Conservation (phyloP, 2,888 invertebrate species). For the Chydorus sphaericus region DNA sequence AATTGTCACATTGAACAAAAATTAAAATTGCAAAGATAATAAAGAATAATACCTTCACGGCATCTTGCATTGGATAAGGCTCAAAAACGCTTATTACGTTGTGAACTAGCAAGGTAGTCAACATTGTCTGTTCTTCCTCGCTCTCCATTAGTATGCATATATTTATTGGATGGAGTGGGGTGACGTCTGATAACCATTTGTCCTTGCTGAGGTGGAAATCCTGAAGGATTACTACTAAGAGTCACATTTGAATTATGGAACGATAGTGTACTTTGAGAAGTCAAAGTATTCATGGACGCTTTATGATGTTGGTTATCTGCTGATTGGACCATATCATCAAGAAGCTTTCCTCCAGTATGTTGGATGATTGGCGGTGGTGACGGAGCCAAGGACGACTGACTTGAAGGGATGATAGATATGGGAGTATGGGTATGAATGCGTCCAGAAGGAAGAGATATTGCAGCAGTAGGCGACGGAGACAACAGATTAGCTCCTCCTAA, state of each 20-base stretch:
- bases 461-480: background rate
- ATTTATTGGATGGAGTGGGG: background rate
- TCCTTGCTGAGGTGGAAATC: background rate
- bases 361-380: constrained; percentile 6
- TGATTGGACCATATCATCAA: background rate
- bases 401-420: constrained; percentile 5
- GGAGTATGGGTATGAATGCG: constrained; percentile 4
- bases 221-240: background rate
- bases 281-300: background rate
- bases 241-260: constrained; percentile 1
- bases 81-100: constrained; percentile 73
- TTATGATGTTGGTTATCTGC: constrained; percentile 1
- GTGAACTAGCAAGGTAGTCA: constrained; percentile 25
- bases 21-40: no score
- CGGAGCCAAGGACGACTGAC: constrained; percentile 4
- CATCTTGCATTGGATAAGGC: constrained; percentile 79
- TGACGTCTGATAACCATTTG: constrained; percentile 6
- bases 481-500: constrained; percentile 1
- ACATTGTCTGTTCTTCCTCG: constrained; percentile 15
- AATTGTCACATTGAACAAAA: no score
- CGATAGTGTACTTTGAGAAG: background rate
- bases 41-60: no score
- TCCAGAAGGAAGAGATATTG: background rate
- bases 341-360: background rate
- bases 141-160: constrained; percentile 2